Percentiles rank a stretch among this genome's conserved stretches.
Conservation (phyloP, 2,888 invertebrate species). For the Orchesellides sinensis region DNA sequence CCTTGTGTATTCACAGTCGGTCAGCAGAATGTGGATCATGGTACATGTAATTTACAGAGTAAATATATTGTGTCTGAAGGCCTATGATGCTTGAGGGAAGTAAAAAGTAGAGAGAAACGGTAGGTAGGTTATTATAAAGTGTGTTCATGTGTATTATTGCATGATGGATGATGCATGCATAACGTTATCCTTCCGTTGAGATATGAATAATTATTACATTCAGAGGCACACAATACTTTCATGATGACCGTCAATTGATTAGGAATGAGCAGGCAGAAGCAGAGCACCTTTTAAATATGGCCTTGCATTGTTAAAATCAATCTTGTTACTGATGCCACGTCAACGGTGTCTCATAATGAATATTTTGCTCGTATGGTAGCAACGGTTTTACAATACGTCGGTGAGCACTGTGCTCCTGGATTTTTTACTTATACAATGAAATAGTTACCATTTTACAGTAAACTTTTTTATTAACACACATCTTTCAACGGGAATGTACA, state of each 20-base stretch:
- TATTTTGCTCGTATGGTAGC: too few species aligned
- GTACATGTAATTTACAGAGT: constrained; percentile 59
- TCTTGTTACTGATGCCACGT: constrained; percentile 11
- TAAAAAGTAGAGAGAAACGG: constrained; percentile 12
- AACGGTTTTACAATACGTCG: not conserved
- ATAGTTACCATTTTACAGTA: too few species aligned
- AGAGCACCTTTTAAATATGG: constrained; percentile 40
- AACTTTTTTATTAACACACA: too few species aligned
- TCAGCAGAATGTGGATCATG: constrained; percentile 62
- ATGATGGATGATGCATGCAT: constrained; percentile 54
- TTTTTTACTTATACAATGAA: too few species aligned
- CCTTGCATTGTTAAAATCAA: constrained; percentile 50
- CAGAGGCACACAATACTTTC: constrained; percentile 18
- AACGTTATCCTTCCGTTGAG: constrained; percentile 52
- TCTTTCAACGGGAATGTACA: too few species aligned
- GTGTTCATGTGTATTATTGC: constrained; percentile 6
- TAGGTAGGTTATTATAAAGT: not conserved
- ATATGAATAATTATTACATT: constrained; percentile 48
- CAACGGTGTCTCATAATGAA: too few species aligned
- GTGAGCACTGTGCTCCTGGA: not conserved
- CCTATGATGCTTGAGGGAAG: constrained; percentile 51
- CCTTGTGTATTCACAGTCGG: constrained; percentile 51
- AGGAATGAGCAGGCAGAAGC: constrained; percentile 35
- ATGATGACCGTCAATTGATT: constrained; percentile 30
- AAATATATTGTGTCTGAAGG: constrained; percentile 60